phyloP scores from a whole-genome alignment of 2,888 invertebrate species.

The Idaea straminata region DNA sequence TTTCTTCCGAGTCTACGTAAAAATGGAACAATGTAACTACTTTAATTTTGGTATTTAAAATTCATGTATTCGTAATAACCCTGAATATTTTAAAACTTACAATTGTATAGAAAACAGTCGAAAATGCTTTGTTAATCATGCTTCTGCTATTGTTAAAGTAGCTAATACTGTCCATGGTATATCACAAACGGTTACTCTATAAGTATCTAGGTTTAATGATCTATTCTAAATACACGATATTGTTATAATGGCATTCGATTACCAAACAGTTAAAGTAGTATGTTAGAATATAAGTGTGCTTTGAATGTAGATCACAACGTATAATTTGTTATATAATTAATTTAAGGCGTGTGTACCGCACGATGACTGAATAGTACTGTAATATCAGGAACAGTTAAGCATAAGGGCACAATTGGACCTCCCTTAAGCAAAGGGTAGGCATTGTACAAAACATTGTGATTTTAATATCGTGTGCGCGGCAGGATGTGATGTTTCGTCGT shows the following conservation, averaged over 20 bases:
- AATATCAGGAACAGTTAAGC: slow-evolving; percentile 19
- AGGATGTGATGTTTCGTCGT: not conserved
- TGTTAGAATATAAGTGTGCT: not conserved
- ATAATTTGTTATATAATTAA: slow-evolving; percentile 11
- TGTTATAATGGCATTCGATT: slow-evolving; percentile 15
- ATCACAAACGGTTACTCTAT: not conserved
- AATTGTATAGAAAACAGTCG: not conserved
- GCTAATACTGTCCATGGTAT: not conserved
- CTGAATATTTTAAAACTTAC: not conserved
- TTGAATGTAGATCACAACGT: slow-evolving; percentile 10
- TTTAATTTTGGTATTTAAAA: not conserved
- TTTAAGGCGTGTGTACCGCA: slow-evolving; percentile 14
- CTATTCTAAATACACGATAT: slow-evolving; percentile 18
- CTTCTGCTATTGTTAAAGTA: not conserved
- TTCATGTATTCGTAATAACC: not conserved
- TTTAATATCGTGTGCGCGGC: slow-evolving; percentile 13
- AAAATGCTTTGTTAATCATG: not conserved
- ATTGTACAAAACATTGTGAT: slow-evolving; percentile 18
- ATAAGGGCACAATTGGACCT: slow-evolving; percentile 17
- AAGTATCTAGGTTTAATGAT: not conserved
- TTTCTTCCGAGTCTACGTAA: not conserved
- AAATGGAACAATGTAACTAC: not conserved
- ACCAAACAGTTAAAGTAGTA: not conserved
- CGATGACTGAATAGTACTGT: slow-evolving; percentile 29
- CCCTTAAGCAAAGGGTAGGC: slow-evolving; percentile 3